Evolutionary conservation across 2,797 vertebrate genomes (phyloP), one percentile per base, ranked within the genome.

Genomic region (Fratercula arctica): DNA sequence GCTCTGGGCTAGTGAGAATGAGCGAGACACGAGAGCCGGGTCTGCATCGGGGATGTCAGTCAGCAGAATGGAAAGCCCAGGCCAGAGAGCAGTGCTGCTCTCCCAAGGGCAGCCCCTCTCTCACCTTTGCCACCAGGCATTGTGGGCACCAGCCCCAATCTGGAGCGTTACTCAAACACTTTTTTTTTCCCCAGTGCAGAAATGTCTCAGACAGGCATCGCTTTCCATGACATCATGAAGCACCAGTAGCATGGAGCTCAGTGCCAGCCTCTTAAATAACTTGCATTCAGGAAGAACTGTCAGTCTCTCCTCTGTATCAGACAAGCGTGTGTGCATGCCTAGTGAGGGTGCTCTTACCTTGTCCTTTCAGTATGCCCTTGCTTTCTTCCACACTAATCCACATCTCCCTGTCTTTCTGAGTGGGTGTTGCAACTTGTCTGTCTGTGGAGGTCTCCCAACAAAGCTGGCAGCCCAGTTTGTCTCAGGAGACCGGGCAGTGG

Each of bases 371-470:
- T 80, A 21, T 68, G 35, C 33, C 50, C 41, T 72, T 87, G 50
- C 66, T 89, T 84, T 83, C 61, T 85, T 93, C 85, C 77, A 69
- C 81, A 94, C 92, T 97, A 96, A 97, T 64, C 81, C 61, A 54
- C 57, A 25, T 95, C 68, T 85, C 60, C 84, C 50, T 85, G 78
- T 87, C 78, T 87, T 83, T 93, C 84, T 92, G 96, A 73, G 87
- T 91, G 92, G 78, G 18, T 96, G 94, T 75, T 87, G 88, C 69
- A 89, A 51, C 31, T 77, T 82, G 59, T 67, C 77, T 94, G 86
- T 63, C 90, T 74, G 50, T 85, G 61, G 53, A 94, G 35, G 31
- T 85, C 72, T 93, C 88, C 79, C 46, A 69, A 2, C 17, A 85
- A 82, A 77, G 60, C 75, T 79, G 72, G 43, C 70, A 89, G 80